A percentile compares a stretch with the other conserved stretches of the same genome.
Conservation (phyloP, 2,888 invertebrate genomes). For the Phlogophora meticulosa region DNA sequence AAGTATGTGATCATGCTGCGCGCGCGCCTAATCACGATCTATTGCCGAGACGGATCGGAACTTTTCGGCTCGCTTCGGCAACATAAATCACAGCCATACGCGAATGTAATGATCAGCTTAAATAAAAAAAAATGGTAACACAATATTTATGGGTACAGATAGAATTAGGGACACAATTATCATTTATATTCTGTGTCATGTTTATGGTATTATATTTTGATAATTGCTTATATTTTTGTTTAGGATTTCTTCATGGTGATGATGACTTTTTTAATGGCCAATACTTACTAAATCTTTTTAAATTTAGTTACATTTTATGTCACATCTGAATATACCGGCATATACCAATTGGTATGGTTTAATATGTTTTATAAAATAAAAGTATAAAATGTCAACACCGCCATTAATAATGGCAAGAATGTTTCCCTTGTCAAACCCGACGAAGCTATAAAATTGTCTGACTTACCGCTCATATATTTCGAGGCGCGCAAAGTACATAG, state of each 20-base stretch:
- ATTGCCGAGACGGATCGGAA: conserved; percentile 68
- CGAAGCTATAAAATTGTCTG: conserved; percentile 21
- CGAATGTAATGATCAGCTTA: conserved; percentile 75
- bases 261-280: conserved; percentile 23
- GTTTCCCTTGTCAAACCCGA: not conserved
- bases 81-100: conserved; percentile 78
- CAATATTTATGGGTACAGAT: conserved; percentile 63
- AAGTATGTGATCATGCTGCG: conserved; percentile 74
- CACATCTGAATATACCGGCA: not conserved
- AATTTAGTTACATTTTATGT: not conserved
- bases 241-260: conserved; percentile 22
- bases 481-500: conserved; percentile 45
- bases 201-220: conserved; percentile 57
- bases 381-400: conserved; percentile 3
- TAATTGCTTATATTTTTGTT: conserved; percentile 54
- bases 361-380: not conserved
- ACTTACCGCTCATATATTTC: conserved; percentile 19
- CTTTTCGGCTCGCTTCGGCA: conserved; percentile 62
- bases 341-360: not conserved
- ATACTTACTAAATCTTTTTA: not conserved
- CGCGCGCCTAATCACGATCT: conserved; percentile 76
- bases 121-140: conserved; percentile 67
- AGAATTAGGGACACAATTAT: conserved; percentile 62
- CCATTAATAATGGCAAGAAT: conserved; percentile 11
- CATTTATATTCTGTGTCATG: conserved; percentile 64